These are phyloP conservation scores for Microplitis demolitor DNA, from an alignment of 1,140 invertebrate species.

Conservation along the genomic window DNA sequence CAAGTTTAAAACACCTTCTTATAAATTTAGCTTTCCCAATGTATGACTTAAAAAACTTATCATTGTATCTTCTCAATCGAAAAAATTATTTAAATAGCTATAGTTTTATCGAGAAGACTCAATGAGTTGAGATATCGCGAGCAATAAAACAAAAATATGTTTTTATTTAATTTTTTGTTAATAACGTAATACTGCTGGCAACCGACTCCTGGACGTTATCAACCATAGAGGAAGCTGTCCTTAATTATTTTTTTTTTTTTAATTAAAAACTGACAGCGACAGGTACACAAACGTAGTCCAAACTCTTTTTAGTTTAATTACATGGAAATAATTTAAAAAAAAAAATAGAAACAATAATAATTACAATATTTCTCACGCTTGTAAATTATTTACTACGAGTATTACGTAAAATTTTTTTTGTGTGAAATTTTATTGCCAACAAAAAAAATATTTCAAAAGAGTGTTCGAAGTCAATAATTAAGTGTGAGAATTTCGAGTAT, in stretches of 20 bases:
- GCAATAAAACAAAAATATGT: neutral
- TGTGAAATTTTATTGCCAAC: no score
- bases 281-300: conserved; percentile 1
- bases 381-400: no score
- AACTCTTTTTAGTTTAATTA: neutral
- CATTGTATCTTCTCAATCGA: conserved; percentile 8
- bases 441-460: neutral
- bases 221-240: neutral
- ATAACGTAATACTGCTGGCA: conserved; percentile 28
- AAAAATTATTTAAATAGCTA: neutral
- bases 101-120: neutral
- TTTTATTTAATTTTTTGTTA: neutral
- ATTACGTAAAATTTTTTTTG: no score
- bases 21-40: conserved; percentile 23
- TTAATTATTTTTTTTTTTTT: neutral
- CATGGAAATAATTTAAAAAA: neutral
- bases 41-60: conserved; percentile 21
- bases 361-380: neutral
- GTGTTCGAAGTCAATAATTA: no score
- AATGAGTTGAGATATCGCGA: neutral
- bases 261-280: neutral
- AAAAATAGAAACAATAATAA: no score
- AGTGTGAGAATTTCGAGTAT: no score
- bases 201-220: neutral
- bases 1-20: no score